A percentile compares a stretch with the other conserved stretches of the same genome.
These are phyloP conservation scores for Xiphorhynchus erythropygius DNA, from an alignment of 2,797 vertebrate genomes.

Conservation along the genomic window DNA sequence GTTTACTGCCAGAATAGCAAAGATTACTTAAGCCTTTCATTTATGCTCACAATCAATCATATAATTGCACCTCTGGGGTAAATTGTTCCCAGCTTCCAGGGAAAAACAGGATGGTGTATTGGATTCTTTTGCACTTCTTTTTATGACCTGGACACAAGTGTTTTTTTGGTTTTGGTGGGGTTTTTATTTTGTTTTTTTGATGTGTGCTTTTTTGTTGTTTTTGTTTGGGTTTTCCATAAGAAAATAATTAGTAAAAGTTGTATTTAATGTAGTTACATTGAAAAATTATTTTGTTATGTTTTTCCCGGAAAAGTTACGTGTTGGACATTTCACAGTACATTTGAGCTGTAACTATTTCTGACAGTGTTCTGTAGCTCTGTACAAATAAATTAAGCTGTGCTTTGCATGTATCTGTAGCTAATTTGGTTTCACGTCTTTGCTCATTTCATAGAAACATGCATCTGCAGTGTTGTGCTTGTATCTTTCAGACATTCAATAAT, in stretches of 20 bases:
- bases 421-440: background rate
- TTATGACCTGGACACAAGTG: background rate
- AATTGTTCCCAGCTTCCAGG: background rate
- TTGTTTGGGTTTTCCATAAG: background rate
- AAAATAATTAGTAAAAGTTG: background rate
- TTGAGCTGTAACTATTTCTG: background rate
- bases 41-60: background rate
- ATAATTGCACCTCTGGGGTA: background rate
- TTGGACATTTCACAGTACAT: rapidly evolving
- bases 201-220: no score
- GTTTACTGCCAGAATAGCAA: conserved; percentile 2
- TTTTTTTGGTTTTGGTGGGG: background rate
- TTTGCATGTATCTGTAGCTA: background rate
- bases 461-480: background rate
- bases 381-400: background rate
- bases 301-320: background rate
- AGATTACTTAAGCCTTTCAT: background rate
- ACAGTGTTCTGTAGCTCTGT: background rate
- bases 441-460: background rate
- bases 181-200: no score
- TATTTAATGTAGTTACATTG: background rate
- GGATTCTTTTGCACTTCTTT: background rate
- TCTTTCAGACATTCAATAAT: background rate
- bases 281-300: background rate
- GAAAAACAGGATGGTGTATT: background rate